Evolutionary conservation across 2,797 vertebrate species (phyloP).

Genomic region (Macroramphosus scolopax): DNA sequence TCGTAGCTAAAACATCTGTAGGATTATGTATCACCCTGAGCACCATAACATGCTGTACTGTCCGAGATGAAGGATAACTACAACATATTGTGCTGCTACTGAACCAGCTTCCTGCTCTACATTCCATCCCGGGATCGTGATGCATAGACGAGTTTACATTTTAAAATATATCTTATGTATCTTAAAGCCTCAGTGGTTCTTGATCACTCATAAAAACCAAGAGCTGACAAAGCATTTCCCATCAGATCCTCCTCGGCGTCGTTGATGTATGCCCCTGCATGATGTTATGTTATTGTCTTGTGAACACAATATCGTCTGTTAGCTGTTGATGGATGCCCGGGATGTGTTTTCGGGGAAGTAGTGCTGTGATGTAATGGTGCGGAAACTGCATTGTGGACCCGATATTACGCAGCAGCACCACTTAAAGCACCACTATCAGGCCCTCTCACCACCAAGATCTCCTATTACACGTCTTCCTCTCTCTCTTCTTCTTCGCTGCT

Average conservation of each 20-base stretch:
- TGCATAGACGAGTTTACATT: slow-evolving; percentile 14
- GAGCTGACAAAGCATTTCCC: slow-evolving; percentile 9
- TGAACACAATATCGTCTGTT: slow-evolving; percentile 48
- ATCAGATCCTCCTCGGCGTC: slow-evolving; percentile 5
- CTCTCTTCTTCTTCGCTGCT: slow-evolving; percentile 11
- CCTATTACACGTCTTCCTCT: slow-evolving; percentile 42
- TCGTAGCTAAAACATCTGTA: background rate
- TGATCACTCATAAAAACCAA: slow-evolving; percentile 31
- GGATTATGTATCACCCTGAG: background rate
- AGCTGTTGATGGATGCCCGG: slow-evolving; percentile 41
- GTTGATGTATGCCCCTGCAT: slow-evolving; percentile 11
- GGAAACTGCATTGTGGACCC: slow-evolving; percentile 45
- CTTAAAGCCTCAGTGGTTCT: slow-evolving; percentile 4
- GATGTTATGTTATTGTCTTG: slow-evolving; percentile 29
- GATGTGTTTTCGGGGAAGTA: slow-evolving; percentile 46
- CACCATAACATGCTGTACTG: background rate
- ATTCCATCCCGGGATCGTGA: slow-evolving; percentile 12
- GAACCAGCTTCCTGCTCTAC: slow-evolving; percentile 9
- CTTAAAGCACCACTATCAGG: slow-evolving; percentile 36
- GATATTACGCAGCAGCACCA: slow-evolving; percentile 44
- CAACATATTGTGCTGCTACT: slow-evolving; percentile 1
- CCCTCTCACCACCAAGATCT: slow-evolving; percentile 32
- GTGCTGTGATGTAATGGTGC: slow-evolving; percentile 50
- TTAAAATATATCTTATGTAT: slow-evolving; percentile 3
- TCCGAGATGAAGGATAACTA: no score